Conservation (phyloP, 2,888 invertebrate genomes). For the Drosophila suboccidentalis region DNA sequence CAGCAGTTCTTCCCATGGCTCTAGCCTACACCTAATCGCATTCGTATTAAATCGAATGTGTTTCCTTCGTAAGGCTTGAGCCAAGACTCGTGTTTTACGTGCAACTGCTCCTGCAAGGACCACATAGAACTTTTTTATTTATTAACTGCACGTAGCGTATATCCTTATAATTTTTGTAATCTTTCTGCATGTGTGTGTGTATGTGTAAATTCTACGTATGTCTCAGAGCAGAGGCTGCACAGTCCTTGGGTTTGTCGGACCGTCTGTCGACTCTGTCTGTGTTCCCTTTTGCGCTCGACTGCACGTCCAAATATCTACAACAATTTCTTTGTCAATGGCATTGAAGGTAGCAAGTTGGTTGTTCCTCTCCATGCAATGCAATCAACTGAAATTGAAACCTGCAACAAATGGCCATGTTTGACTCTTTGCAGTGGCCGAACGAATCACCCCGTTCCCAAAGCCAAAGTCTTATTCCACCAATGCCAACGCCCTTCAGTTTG, state of each 20-base stretch:
- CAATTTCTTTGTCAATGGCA: constrained; percentile 69
- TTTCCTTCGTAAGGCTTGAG: constrained; percentile 40
- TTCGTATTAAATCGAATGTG: constrained; percentile 80
- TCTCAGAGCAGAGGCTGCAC: constrained; percentile 45
- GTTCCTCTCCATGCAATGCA: constrained; percentile 55
- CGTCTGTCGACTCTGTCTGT: constrained; percentile 61
- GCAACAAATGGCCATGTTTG: constrained; percentile 78
- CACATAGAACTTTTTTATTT: too few species aligned
- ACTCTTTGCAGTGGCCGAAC: constrained; percentile 69
- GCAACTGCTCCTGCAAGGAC: too few species aligned
- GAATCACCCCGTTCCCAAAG: constrained; percentile 20
- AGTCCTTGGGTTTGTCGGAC: constrained; percentile 48
- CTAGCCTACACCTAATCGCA: constrained; percentile 53
- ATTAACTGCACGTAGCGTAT: constrained; percentile 67
- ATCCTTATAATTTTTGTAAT: constrained; percentile 80
- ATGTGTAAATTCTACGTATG: constrained; percentile 51
- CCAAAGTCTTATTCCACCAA: constrained; percentile 6
- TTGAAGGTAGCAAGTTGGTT: constrained; percentile 51
- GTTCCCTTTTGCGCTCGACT: constrained; percentile 70
- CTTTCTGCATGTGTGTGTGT: constrained; percentile 32
- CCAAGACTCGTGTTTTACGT: too few species aligned
- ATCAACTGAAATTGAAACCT: constrained; percentile 80
- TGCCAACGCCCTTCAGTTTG: constrained; percentile 44
- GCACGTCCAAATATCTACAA: constrained; percentile 77
- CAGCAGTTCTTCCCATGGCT: too few species aligned